Conservation (phyloP, 2,113 vertebrate species). For the Tautogolabrus adspersus region DNA sequence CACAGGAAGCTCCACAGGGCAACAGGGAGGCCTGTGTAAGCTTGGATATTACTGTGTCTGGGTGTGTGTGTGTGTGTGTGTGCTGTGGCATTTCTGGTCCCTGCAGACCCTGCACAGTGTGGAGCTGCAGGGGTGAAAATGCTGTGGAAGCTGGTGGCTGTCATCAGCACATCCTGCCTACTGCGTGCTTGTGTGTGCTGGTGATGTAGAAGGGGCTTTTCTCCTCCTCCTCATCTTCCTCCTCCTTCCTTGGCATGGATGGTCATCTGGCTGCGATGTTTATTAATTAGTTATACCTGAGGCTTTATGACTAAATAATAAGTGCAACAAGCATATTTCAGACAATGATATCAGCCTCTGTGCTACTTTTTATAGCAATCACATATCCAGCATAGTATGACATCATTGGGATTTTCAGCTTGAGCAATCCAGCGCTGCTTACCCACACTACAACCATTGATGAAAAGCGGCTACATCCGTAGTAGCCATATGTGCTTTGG, state of each 20-base stretch:
- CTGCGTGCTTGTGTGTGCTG: slow-evolving; percentile 42
- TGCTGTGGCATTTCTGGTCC: slow-evolving; percentile 65
- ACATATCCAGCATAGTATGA: slow-evolving; percentile 78
- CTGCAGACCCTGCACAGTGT: slow-evolving; percentile 60
- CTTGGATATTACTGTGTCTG: slow-evolving; percentile 46
- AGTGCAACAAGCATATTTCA: slow-evolving; percentile 34
- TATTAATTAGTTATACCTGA: slow-evolving; percentile 33
- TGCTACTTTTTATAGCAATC: slow-evolving; percentile 64
- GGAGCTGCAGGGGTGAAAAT: slow-evolving; percentile 63
- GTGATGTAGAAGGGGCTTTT: slow-evolving; percentile 53
- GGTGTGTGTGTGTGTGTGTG: slow-evolving; percentile 1
- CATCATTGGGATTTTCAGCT: slow-evolving; percentile 79
- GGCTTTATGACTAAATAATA: slow-evolving; percentile 3
- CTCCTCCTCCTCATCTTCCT: slow-evolving; percentile 25
- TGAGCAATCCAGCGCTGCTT: slow-evolving; percentile 61
- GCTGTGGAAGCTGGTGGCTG: slow-evolving; percentile 69
- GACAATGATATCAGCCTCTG: slow-evolving; percentile 28
- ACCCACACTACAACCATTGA: slow-evolving; percentile 77
- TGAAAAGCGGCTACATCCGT: slow-evolving; percentile 69
- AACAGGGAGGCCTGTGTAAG: slow-evolving; percentile 49
- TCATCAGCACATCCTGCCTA: slow-evolving; percentile 75
- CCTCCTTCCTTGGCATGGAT: slow-evolving; percentile 21
- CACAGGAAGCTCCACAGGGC: slow-evolving; percentile 72
- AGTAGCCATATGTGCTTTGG: slow-evolving; percentile 49
- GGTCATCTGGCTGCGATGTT: slow-evolving; percentile 44